Evolutionary conservation across 1,140 invertebrate species (phyloP), one percentile per base, ranked within the genome.

Genomic region (Brachystomella parvula): DNA sequence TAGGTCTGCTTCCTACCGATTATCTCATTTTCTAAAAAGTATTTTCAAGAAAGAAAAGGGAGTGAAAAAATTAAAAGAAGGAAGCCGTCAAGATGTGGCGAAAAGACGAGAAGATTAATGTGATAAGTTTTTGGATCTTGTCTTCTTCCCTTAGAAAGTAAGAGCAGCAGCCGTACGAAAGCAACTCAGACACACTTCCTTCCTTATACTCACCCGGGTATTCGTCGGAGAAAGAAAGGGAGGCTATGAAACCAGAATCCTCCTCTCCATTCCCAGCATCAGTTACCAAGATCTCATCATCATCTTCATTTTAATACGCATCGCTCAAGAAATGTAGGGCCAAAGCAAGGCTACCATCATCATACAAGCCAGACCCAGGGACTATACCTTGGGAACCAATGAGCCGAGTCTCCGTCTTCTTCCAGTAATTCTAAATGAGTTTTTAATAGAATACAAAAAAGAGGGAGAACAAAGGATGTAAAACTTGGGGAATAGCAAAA

Each of bases 61-160:
- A 24, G 21, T 17, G 49, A 24, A 24, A 53, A 53, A 53, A 53
- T 15, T 15, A 53, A 26, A 53, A 44, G 24, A 61, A 30, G 63
- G 64, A 72, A 68, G 67, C 67, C 65, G 71, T 72, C 71, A 72
- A 72, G 71, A 69, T 72, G 71, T 72, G 68, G 71, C 67, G 71
- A 72, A 72, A 72, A 67, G 70, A 72, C 64, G 61, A 64, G 71
- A 72, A 72, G 71, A 72, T 72, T 72, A 72, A 72, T 72, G 71
- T 70, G 71, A 72, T 72, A 72, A 72, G 63, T 72, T 72, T 71
- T 47, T n/a, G 60, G 39, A 57, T 53, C 63, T 64, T 63, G 62
- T 57, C 31, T 53, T 57, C 31, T 53, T 31, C 59, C 65, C 30
- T 49, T 64, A 47, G 44, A 32, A 33, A 61, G 47, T 56, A 57